phyloP scores from a whole-genome alignment of 1,140 invertebrate genomes.

The Cyphomyrmex costatus region DNA sequence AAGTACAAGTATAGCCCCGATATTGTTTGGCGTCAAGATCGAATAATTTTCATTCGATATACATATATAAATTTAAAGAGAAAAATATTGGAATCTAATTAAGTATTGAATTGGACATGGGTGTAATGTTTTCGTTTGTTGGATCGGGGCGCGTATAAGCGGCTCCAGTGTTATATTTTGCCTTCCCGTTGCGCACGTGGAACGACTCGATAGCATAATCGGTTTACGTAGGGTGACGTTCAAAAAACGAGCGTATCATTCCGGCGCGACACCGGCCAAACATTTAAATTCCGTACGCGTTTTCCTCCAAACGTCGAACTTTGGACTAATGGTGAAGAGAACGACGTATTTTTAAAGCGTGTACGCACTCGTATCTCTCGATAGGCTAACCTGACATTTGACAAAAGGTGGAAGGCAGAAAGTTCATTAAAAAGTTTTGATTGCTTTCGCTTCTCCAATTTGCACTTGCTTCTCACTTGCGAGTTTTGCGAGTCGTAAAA shows the following conservation, averaged over 20 bases:
- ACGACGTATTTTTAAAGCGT: not conserved
- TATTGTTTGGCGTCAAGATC: not conserved
- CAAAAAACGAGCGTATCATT: slow-evolving; percentile 69
- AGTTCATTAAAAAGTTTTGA: slow-evolving; percentile 48
- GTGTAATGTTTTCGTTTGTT: slow-evolving; percentile 58
- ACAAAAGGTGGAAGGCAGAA: not conserved
- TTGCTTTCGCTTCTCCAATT: slow-evolving; percentile 33
- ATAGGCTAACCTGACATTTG: slow-evolving; percentile 27
- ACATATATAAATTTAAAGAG: not conserved
- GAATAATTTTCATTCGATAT: slow-evolving; percentile 17
- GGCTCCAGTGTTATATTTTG: slow-evolving; percentile 39
- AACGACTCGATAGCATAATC: slow-evolving; percentile 72
- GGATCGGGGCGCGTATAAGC: slow-evolving; percentile 32
- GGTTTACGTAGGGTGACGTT: slow-evolving; percentile 72
- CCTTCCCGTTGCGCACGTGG: slow-evolving; percentile 59
- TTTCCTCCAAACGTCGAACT: slow-evolving; percentile 3
- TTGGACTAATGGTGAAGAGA: slow-evolving; percentile 4
- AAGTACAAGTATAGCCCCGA: not conserved
- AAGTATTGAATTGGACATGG: slow-evolving; percentile 27
- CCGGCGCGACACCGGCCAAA: slow-evolving; percentile 62
- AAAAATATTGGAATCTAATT: slow-evolving; percentile 22
- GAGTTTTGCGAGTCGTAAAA: not conserved
- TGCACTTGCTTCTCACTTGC: slow-evolving; percentile 24
- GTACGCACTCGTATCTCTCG: not conserved
- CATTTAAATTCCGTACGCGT: slow-evolving; percentile 68